Conservation (phyloP, 2,888 invertebrate species). For the Microdon myrmicae region DNA sequence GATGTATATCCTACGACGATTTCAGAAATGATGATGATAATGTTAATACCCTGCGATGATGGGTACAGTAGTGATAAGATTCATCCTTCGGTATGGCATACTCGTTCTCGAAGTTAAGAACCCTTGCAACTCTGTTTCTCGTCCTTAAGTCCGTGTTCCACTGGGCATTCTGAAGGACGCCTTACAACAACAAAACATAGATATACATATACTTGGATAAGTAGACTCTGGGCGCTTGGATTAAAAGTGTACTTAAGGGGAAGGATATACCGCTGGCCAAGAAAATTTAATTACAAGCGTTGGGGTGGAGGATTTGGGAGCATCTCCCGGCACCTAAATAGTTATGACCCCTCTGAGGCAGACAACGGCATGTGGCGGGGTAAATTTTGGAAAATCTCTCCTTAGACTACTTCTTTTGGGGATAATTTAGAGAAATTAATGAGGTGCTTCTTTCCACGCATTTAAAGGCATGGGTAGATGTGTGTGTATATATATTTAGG, state of each 20-base stretch:
- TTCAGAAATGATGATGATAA: slow-evolving; percentile 43
- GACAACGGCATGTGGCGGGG: not conserved
- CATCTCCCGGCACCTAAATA: slow-evolving; percentile 21
- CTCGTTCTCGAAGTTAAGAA: not conserved
- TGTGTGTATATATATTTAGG: not conserved
- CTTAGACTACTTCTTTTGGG: slow-evolving; percentile 44
- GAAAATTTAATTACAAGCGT: slow-evolving; percentile 51
- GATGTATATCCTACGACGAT: slow-evolving; percentile 41
- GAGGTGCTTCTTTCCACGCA: slow-evolving; percentile 24
- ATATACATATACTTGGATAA: slow-evolving; percentile 6
- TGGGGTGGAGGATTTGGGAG: slow-evolving; percentile 10
- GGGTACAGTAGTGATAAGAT: slow-evolving; percentile 45
- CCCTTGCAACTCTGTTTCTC: not conserved
- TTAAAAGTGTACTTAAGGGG: slow-evolving; percentile 50
- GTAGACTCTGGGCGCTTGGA: slow-evolving; percentile 34
- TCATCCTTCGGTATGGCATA: slow-evolving; percentile 1
- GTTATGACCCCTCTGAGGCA: slow-evolving; percentile 36
- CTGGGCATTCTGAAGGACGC: slow-evolving; percentile 34
- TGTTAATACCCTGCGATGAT: slow-evolving; percentile 41
- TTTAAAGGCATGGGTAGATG: not conserved
- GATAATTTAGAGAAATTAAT: slow-evolving; percentile 48
- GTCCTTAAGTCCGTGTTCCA: not conserved
- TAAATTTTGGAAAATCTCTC: slow-evolving; percentile 36
- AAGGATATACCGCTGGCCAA: slow-evolving; percentile 37
- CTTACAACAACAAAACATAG: not conserved